phyloP scores from a whole-genome alignment of 1,140 invertebrate species.

The Holotrichia oblita region DNA sequence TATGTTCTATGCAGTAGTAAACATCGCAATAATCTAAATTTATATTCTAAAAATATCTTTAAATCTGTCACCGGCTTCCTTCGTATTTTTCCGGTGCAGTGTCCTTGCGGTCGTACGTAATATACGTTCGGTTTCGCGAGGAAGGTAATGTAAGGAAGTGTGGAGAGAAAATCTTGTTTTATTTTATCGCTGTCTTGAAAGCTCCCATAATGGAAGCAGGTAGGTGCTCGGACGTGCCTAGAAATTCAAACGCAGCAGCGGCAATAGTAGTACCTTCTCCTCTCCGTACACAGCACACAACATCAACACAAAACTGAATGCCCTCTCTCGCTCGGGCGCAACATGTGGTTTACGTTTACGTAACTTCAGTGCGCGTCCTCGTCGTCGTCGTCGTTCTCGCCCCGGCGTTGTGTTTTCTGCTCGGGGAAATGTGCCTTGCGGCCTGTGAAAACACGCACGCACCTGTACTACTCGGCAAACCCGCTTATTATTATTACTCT shows the following conservation, averaged over 20 bases:
- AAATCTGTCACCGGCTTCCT: not conserved
- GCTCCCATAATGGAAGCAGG: slow-evolving; percentile 42
- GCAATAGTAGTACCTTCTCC: not conserved
- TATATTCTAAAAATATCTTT: too few relatives aligned
- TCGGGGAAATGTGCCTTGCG: slow-evolving; percentile 24
- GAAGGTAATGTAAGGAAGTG: slow-evolving; percentile 26
- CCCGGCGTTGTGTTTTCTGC: not conserved
- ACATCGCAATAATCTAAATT: too few relatives aligned
- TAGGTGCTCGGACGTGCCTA: slow-evolving; percentile 44
- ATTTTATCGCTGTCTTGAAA: slow-evolving; percentile 46
- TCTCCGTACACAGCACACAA: not conserved
- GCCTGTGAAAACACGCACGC: slow-evolving; percentile 28
- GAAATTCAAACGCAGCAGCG: slow-evolving; percentile 42
- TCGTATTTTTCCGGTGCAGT: slow-evolving; percentile 15
- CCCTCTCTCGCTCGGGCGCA: slow-evolving; percentile 34
- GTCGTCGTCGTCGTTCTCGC: not conserved
- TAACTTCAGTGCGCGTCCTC: not conserved
- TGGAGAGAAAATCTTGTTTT: slow-evolving; percentile 42
- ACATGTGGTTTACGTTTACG: slow-evolving; percentile 46
- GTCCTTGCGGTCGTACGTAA: not conserved
- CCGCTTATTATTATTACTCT: slow-evolving; percentile 34
- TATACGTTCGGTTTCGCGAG: slow-evolving; percentile 16
- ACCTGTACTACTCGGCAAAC: slow-evolving; percentile 12
- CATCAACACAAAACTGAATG: slow-evolving; percentile 43
- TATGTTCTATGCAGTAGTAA: too few relatives aligned